These are phyloP conservation scores for Falco berigora DNA, from an alignment of 2,797 vertebrate genomes.

Conservation along the genomic window DNA sequence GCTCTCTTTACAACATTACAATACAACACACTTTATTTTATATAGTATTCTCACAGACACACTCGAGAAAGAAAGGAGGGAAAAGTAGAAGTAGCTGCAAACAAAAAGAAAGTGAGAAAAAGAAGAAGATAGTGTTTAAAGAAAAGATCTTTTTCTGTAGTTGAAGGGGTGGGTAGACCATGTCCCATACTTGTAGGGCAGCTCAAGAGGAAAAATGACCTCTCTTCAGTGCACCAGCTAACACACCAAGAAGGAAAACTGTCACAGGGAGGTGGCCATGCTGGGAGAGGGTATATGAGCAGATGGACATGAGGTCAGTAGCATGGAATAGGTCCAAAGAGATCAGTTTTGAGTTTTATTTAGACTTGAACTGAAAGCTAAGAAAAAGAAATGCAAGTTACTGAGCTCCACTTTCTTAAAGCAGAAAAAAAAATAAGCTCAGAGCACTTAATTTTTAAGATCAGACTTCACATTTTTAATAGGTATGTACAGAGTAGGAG, in stretches of 20 bases:
- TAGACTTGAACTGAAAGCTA: slow-evolving; percentile 4
- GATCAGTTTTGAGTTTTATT: slow-evolving; percentile 19
- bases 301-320: slow-evolving; percentile 39
- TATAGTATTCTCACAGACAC: background rate
- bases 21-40: background rate
- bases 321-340: slow-evolving; percentile 13
- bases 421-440: background rate
- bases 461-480: background rate
- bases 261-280: background rate
- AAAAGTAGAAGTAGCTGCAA: background rate
- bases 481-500: background rate
- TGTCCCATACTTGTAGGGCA: background rate
- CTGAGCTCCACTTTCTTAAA: background rate
- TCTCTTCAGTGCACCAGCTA: background rate
- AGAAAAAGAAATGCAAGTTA: background rate
- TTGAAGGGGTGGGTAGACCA: background rate
- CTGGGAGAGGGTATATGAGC: slow-evolving; percentile 4
- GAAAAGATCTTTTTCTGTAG: background rate
- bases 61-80: background rate
- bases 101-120: background rate
- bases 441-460: background rate
- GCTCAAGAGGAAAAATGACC: background rate
- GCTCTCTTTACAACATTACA: slow-evolving; percentile 28
- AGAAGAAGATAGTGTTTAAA: background rate
- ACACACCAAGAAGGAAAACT: background rate